Evolutionary conservation across 2,888 invertebrate species (phyloP).

Genomic region (Stenoptilia bipunctidactyla): DNA sequence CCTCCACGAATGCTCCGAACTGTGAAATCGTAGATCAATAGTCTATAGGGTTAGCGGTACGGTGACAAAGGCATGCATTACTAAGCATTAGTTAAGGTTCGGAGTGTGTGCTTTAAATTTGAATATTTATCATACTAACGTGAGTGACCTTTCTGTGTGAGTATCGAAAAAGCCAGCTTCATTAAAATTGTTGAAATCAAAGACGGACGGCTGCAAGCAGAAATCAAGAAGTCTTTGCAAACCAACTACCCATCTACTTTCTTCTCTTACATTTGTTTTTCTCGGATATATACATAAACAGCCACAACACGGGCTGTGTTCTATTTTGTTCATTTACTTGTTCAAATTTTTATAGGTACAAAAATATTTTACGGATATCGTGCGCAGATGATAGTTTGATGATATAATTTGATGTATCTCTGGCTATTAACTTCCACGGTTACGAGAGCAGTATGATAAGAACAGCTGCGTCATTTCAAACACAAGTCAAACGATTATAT

Average conservation of each 20-base stretch:
- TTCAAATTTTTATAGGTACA: too few species aligned
- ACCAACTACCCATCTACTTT: conserved; percentile 35
- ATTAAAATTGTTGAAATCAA: conserved; percentile 41
- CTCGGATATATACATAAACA: background rate
- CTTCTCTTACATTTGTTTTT: conserved; percentile 28
- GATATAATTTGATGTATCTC: too few species aligned
- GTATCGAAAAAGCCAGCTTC: conserved; percentile 32
- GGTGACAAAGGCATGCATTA: conserved; percentile 28
- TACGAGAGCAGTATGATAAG: too few species aligned
- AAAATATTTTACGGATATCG: too few species aligned
- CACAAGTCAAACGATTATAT: too few species aligned
- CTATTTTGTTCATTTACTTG: too few species aligned
- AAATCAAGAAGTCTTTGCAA: conserved; percentile 43
- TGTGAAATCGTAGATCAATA: conserved; percentile 74
- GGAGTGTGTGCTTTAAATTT: conserved; percentile 29
- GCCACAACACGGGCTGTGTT: too few species aligned
- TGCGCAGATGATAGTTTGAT: too few species aligned
- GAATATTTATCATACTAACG: conserved; percentile 55
- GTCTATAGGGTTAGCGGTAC: conserved; percentile 60
- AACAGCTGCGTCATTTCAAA: too few species aligned
- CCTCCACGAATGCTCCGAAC: conserved; percentile 83
- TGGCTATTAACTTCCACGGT: too few species aligned
- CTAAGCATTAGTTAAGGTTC: conserved; percentile 38
- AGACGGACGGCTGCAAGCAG: conserved; percentile 54
- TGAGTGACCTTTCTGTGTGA: conserved; percentile 40